Conservation (phyloP, 1,140 invertebrate species). For the Diorhabda elongata region DNA sequence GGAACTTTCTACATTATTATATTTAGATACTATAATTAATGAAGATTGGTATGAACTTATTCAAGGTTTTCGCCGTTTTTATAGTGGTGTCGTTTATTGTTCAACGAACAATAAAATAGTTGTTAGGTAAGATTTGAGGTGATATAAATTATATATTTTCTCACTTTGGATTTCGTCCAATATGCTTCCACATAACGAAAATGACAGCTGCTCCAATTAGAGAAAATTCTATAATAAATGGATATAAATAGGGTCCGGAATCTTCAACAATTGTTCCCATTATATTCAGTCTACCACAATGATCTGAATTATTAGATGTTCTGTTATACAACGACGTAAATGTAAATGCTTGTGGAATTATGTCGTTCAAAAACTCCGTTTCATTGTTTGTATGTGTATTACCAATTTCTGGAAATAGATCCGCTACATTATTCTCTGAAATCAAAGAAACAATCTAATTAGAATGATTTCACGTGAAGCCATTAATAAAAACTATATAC, state of each 20-base stretch:
- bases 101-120: too few relatives aligned
- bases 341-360: conserved; percentile 38
- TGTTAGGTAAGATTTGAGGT: too few relatives aligned
- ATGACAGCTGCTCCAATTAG: conserved; percentile 94
- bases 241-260: conserved; percentile 88
- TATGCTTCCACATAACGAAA: conserved; percentile 97
- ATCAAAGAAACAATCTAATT: conserved; percentile 16
- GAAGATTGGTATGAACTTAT: too few relatives aligned
- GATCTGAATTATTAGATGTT: conserved; percentile 39
- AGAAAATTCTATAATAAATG: conserved; percentile 96
- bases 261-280: conserved; percentile 91
- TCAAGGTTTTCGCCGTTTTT: too few relatives aligned
- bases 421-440: conserved; percentile 37
- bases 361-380: conserved; percentile 39
- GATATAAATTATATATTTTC: not conserved
- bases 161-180: conserved; percentile 76
- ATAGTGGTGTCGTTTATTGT: too few relatives aligned
- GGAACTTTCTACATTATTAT: too few relatives aligned
- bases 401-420: conserved; percentile 21
- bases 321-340: conserved; percentile 30
- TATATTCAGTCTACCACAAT: conserved; percentile 78
- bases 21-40: too few relatives aligned
- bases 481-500: too few relatives aligned
- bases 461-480: not conserved
- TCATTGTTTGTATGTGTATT: conserved; percentile 35